Percentiles rank a stretch among this genome's conserved stretches.
These are phyloP conservation scores for Dascillus cervinus DNA, from an alignment of 2,888 invertebrate genomes.

Conservation along the genomic window DNA sequence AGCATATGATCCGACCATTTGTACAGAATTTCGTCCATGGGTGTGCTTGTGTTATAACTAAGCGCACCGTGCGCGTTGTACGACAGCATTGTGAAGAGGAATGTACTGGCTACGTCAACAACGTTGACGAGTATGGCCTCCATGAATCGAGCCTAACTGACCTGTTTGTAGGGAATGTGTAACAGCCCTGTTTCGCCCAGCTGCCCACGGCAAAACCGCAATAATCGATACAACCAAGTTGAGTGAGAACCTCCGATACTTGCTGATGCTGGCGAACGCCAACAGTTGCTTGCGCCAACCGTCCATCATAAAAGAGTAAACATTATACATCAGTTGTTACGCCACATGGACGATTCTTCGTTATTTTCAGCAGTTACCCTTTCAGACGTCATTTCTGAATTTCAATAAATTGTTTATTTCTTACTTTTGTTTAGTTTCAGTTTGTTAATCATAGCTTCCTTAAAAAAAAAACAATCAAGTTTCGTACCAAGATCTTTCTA, in stretches of 20 bases:
- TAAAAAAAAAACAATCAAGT: too few relatives aligned
- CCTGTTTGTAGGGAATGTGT: constrained; percentile 5
- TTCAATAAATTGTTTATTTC: too few relatives aligned
- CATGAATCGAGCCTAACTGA: constrained; percentile 3
- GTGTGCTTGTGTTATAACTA: constrained; percentile 3
- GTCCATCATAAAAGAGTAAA: constrained; percentile 8
- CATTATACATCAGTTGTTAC: too few relatives aligned
- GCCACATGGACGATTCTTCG: too few relatives aligned
- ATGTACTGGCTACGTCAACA: constrained; percentile 1
- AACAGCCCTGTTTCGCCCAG: constrained; percentile 14
- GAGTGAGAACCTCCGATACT: constrained; percentile 1
- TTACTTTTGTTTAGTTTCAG: too few relatives aligned
- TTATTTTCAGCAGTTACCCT: too few relatives aligned
- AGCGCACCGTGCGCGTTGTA: constrained; percentile 6
- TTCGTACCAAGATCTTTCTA: too few relatives aligned
- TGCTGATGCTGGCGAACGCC: constrained; percentile 4
- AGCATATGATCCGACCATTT: not conserved
- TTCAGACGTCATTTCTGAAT: too few relatives aligned
- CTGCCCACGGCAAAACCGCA: constrained; percentile 8
- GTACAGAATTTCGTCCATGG: constrained; percentile 1
- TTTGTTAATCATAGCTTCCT: too few relatives aligned
- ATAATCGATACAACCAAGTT: not conserved
- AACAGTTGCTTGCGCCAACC: constrained; percentile 5
- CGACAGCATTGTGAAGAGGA: constrained; percentile 3
- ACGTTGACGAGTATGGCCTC: constrained; percentile 8